These are phyloP conservation scores for Habrosyne pyritoides DNA, from an alignment of 2,888 invertebrate genomes.

Conservation along the genomic window DNA sequence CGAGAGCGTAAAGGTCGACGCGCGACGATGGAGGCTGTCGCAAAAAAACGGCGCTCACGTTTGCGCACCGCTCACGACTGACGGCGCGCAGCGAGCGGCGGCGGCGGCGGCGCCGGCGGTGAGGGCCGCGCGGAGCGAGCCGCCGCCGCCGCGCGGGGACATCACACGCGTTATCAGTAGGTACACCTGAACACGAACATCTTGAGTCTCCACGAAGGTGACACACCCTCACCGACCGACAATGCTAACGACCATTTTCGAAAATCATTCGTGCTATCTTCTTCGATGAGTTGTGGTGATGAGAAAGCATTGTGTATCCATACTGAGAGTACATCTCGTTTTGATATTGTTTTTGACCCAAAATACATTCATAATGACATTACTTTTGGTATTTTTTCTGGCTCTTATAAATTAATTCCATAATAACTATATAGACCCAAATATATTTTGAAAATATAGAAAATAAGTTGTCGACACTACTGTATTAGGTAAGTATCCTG, in stretches of 20 bases:
- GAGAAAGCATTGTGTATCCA: too few relatives aligned
- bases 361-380: too few relatives aligned
- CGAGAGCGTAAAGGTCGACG: slow-evolving; percentile 5
- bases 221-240: not conserved
- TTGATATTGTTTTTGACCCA: too few relatives aligned
- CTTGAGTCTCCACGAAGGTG: slow-evolving; percentile 18
- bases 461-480: too few relatives aligned
- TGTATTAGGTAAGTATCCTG: too few relatives aligned
- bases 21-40: slow-evolving; percentile 24
- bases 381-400: too few relatives aligned
- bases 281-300: too few relatives aligned
- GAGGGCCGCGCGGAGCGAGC: slow-evolving; percentile 25
- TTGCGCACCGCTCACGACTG: slow-evolving; percentile 57
- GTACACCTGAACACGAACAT: slow-evolving; percentile 41
- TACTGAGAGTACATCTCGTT: too few relatives aligned
- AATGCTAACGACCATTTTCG: not conserved
- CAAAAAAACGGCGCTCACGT: slow-evolving; percentile 52
- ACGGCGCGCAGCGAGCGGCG: slow-evolving; percentile 20
- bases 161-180: slow-evolving; percentile 65
- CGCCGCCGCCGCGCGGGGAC: slow-evolving; percentile 47
- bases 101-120: slow-evolving; percentile 28
- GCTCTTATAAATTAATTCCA: too few relatives aligned
- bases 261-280: too few relatives aligned
- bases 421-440: too few relatives aligned
- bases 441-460: too few relatives aligned